Conservation (phyloP, 2,888 invertebrate genomes). For the Athalia circularis region DNA sequence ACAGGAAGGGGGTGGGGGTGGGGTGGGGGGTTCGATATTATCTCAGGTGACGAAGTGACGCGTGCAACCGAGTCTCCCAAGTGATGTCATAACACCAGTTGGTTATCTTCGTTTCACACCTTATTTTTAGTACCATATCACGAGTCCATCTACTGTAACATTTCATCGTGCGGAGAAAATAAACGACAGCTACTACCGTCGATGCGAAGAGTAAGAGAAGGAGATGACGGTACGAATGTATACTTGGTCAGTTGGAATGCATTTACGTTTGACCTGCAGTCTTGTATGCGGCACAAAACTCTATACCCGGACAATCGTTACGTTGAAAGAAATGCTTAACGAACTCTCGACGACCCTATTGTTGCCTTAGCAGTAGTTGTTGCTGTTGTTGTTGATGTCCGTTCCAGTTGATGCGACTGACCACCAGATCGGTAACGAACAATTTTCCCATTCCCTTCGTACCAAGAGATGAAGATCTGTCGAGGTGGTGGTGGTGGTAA, state of each 20-base stretch:
- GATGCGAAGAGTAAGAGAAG: background rate
- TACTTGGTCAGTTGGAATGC: background rate
- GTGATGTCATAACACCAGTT: conserved; percentile 51
- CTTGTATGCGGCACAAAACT: too few species aligned
- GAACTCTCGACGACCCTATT: conserved; percentile 69
- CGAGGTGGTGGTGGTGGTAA: conserved; percentile 46
- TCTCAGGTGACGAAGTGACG: conserved; percentile 63
- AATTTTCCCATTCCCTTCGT: conserved; percentile 65
- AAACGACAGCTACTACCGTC: too few species aligned
- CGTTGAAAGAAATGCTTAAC: conserved; percentile 66
- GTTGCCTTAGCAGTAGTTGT: conserved; percentile 63
- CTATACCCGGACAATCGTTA: conserved; percentile 37
- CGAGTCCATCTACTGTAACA: too few species aligned
- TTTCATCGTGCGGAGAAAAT: too few species aligned
- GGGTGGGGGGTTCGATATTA: conserved; percentile 56
- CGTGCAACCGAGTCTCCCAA: conserved; percentile 48
- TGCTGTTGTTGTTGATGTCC: conserved; percentile 52
- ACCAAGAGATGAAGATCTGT: conserved; percentile 64
- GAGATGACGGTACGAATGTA: background rate
- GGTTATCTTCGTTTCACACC: conserved; percentile 57
- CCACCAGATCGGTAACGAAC: conserved; percentile 33
- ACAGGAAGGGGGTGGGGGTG: background rate
- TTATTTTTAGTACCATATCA: conserved; percentile 1
- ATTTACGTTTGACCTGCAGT: background rate
- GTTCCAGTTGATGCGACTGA: conserved; percentile 57